These are phyloP conservation scores for Oxyura jamaicensis DNA, from an alignment of 2,113 vertebrate species.

Conservation along the genomic window DNA sequence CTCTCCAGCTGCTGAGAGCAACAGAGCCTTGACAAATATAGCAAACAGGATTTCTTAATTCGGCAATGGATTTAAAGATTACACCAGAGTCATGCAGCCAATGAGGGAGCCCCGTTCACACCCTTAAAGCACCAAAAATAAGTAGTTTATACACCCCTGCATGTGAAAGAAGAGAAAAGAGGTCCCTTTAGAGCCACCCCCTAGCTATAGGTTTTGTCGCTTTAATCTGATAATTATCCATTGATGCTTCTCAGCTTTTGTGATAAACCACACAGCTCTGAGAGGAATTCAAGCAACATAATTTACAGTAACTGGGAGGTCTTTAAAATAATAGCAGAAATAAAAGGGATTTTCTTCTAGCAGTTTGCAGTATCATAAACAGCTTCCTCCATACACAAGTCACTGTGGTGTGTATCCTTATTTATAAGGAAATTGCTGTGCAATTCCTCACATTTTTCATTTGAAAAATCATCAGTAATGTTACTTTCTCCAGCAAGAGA, in stretches of 20 bases:
- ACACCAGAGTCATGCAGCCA: background rate
- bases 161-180: background rate
- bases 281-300: background rate
- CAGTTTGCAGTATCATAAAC: background rate
- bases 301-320: background rate
- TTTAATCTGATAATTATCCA: background rate
- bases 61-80: background rate
- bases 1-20: background rate
- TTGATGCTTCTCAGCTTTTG: background rate
- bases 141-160: background rate
- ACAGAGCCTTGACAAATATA: background rate
- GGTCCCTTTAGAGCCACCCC: background rate
- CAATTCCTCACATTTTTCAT: background rate
- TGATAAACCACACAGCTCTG: background rate
- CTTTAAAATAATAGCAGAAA: background rate
- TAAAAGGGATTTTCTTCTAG: background rate
- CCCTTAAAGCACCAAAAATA: background rate
- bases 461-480: background rate
- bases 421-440: background rate
- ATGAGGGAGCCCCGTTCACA: background rate
- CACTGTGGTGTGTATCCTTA: background rate
- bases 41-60: constrained; percentile 16
- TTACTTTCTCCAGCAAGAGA: background rate
- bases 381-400: background rate
- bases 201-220: background rate